Base-by-base conservation (phyloP, 2,113 vertebrate species). In the Nibea coibor region DNA sequence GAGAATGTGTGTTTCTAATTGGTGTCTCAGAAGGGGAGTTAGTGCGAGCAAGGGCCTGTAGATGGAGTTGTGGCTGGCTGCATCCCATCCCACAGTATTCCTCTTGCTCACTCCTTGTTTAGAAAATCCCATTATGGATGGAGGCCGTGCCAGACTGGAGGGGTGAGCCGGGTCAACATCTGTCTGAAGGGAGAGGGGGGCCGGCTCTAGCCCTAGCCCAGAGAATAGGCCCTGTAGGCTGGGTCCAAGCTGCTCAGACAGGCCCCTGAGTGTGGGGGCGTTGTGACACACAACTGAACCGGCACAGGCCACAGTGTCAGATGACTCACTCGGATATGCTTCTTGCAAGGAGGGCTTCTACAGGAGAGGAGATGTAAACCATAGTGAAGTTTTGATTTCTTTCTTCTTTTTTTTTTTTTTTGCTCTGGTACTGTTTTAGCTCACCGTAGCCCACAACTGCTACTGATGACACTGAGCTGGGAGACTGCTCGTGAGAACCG, bases 141-240 rank as follows among this genome's bases (percentile, higher is more conserved):
- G 73, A 89, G 69, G 82, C 87, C 48, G 81, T 91, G 90, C 92
- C 91, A 93, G 93, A 93, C 94, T 90, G 83, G 71, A 87, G 75
- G 88, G 91, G 93, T 93, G 90, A 94, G 85, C 83, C 80, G 67
- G 90, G 92, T 94, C 93, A 93, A 93, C 93, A 93, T 94, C 92
- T 94, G 93, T 95, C 92, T 92, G 89, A 83, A 81, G 85, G 87
- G 78, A 80, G 73, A 58, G 39, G 82, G 67, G 78, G 81, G 75
- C 5, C 3, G 20, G 81, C 75, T 74, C 24, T 31, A 84, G 69
- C 72, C 59, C 68, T 78, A 31, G 66, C 80, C 84, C 75, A 84
- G 78, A 86, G 51, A 89, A 59, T 68, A 7, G 80, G 83, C 69
- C 78, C 82, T 78, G 76, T 75, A 83, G 81, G 88, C 85, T 42